Conservation (phyloP, 35 echinoderm and acorn worm species). For the Patiria miniata region DNA sequence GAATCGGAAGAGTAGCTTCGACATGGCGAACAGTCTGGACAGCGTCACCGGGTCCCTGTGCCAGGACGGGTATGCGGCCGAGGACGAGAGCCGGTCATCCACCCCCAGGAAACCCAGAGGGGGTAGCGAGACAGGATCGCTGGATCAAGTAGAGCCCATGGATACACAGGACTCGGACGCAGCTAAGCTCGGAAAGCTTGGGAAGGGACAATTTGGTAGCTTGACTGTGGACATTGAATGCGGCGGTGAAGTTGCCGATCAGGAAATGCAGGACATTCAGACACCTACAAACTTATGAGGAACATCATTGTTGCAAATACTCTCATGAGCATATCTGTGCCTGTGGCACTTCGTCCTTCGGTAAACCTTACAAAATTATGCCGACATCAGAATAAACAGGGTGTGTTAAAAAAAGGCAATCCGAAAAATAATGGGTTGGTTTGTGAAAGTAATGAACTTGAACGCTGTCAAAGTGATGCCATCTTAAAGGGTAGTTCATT, state of each 20-base stretch:
- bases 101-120: neutral
- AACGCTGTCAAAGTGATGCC: too few relatives aligned
- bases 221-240: neutral
- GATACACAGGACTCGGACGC: neutral
- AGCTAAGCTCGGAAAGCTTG: too few relatives aligned
- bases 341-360: too few relatives aligned
- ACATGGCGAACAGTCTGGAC: neutral
- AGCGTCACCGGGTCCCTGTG: too few relatives aligned
- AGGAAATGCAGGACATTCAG: constrained; percentile 6
- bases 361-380: too few relatives aligned
- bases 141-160: neutral
- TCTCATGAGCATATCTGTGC: too few relatives aligned
- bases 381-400: too few relatives aligned
- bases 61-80: neutral
- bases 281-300: neutral
- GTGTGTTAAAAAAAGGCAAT: too few relatives aligned
- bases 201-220: neutral
- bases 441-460: too few relatives aligned
- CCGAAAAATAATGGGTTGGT: too few relatives aligned
- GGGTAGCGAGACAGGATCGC: neutral
- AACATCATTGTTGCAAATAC: too few relatives aligned
- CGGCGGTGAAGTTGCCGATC: neutral
- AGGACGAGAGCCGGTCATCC: neutral
- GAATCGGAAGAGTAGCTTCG: neutral
- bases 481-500: too few relatives aligned